These are phyloP conservation scores for Pterobdella sp. DNA, from an alignment of 2,888 invertebrate genomes.

Conservation along the genomic window DNA sequence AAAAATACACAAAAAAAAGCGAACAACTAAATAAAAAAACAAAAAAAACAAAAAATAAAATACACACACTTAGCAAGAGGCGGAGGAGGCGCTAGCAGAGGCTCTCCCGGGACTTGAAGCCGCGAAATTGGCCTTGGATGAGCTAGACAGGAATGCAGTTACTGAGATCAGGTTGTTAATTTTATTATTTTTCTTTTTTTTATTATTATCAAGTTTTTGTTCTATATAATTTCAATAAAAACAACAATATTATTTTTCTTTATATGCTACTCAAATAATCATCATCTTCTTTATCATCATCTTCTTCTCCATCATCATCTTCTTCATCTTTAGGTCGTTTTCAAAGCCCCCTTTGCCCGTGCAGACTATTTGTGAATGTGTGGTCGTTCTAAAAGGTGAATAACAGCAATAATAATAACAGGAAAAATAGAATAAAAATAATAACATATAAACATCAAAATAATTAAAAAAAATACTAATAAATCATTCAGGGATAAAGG, in stretches of 20 bases:
- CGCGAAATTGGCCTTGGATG: slow-evolving; percentile 69
- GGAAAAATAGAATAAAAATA: not conserved
- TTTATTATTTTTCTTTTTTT: no score
- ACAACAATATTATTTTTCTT: not conserved
- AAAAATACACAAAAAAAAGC: no score
- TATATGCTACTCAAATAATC: not conserved
- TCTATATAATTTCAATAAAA: not conserved
- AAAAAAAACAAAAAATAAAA: no score
- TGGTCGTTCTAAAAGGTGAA: slow-evolving; percentile 65
- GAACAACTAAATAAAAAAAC: no score
- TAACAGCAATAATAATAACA: not conserved
- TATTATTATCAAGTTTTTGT: no score
- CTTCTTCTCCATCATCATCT: not conserved
- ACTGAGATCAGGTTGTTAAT: slow-evolving; percentile 74
- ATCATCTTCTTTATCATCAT: not conserved
- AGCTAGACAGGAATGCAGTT: slow-evolving; percentile 79
- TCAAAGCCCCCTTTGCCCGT: slow-evolving; percentile 83
- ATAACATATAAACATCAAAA: not conserved
- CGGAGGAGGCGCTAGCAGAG: slow-evolving; percentile 68
- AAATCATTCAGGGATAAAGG: slow-evolving; percentile 68
- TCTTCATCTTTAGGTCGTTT: slow-evolving; percentile 61
- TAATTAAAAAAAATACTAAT: not conserved
- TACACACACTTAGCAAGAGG: slow-evolving; percentile 59
- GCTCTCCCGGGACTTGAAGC: slow-evolving; percentile 77
- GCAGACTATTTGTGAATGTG: slow-evolving; percentile 79